Evolutionary conservation across 2,888 invertebrate genomes (phyloP), one percentile per base, ranked within the genome.

Genomic region (Tetranychus piercei): DNA sequence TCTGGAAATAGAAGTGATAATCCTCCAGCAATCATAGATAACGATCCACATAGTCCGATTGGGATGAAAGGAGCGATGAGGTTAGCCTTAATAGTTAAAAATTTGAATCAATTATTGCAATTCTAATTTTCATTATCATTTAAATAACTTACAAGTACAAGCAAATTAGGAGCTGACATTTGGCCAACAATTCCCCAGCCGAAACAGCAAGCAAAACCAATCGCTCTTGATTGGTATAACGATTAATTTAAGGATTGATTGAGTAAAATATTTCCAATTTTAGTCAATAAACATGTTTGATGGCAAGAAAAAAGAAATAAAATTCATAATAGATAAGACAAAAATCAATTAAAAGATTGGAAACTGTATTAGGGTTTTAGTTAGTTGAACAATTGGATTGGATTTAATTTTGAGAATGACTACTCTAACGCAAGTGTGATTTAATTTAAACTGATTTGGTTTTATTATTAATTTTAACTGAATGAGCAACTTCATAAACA

Each of bases 141-240:
- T 20, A 9, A 6, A 23, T 23, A 11, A 73, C 22, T 73, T 76
- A 78, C 78, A 73, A 78, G 65, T 6, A 76, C 72, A 18, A 78
- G 74, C n/a, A 78, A 73, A 71, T 78, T 77, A 44, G 77, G 77
- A 23, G 77, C 77, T 22, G 77, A 73, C 71, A 78, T 74, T 34
- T 74, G 75, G 1, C 76, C 78, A 9, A 77, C 75, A 73, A 77
- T 73, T 3, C 74, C 73, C 78, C 78, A 78, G 70, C 75, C 75
- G 20, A 77, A 70, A 70, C 78, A 78, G 3, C 74, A 76, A n/a
- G 76, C 78, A 22, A 78, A 71, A 43, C 78, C 78, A 34, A 77
- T 75, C 6, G 73, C 77, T 44, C 78, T 78, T 75, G 74, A 75
- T 22, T 72, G 7, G 1, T 1, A 73, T n/a, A n/a, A 22, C 20